A percentile compares a stretch with the other conserved stretches of the same genome.
Evolutionary conservation across 2,797 vertebrate genomes (phyloP).

Genomic region (Anguilla marmorata): DNA sequence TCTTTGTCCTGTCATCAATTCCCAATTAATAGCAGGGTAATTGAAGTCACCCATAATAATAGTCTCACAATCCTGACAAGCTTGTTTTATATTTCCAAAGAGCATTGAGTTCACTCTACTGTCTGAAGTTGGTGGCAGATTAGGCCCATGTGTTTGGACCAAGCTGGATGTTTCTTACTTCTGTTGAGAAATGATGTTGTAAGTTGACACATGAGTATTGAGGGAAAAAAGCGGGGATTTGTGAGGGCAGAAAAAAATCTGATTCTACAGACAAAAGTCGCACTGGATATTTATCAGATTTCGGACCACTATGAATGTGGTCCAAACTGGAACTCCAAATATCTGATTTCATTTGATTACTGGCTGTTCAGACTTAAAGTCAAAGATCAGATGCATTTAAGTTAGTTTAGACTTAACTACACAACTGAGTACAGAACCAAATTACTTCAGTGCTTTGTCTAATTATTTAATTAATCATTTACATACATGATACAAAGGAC

Average conservation of each 20-base stretch:
- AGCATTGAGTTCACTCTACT: too few species aligned
- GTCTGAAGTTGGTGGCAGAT: too few species aligned
- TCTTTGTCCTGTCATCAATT: too few species aligned
- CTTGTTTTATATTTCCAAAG: too few species aligned
- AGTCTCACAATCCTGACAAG: too few species aligned
- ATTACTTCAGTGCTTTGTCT: neutral
- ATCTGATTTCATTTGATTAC: neutral
- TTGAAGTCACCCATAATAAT: too few species aligned
- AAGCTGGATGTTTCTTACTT: neutral
- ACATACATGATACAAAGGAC: neutral
- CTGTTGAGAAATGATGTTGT: neutral
- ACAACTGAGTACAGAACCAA: neutral
- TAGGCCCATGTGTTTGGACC: neutral
- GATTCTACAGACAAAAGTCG: too few species aligned
- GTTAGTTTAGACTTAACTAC: neutral
- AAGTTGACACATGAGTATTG: neutral
- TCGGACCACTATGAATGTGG: too few species aligned
- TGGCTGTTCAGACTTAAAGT: neutral
- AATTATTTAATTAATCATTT: conserved; percentile 1
- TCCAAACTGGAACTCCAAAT: neutral
- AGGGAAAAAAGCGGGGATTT: neutral
- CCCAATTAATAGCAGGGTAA: too few species aligned
- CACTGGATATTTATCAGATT: too few species aligned
- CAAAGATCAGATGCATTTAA: neutral
- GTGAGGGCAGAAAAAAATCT: too few species aligned